Base-by-base conservation (phyloP, 1,140 invertebrate species). In the Camponotus pennsylvanicus region DNA sequence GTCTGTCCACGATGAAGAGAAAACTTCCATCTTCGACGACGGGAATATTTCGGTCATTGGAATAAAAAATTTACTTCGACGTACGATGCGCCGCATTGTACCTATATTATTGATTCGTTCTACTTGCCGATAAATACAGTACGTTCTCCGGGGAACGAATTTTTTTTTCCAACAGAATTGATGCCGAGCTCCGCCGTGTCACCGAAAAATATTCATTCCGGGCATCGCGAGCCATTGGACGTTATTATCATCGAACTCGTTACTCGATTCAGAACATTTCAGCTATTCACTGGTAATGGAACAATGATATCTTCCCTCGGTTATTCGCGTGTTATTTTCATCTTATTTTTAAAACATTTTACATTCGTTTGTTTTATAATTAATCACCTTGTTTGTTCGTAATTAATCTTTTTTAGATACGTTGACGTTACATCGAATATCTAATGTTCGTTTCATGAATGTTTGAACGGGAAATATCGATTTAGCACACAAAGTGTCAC, bases 181-280 rank as follows among this genome's bases (percentile, higher is more conserved):
- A 83, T 75, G 55, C 79, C 69, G 27, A 57, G 37, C 79, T 9
- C 32, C 27, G 27, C 11, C 3, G 40, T 37, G 79, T 83, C 69
- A 75, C 69, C 79, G 32, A 83, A 83, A 83, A 73, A 83, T 83
- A 83, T 83, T 83, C 69, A 75, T 83, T 63, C 27, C 40, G 49
- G n/a, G 13, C 79, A 55, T 49, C n/a, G 78, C 64, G 64, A 83
- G n/a, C 69, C 40, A 61, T 75, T 55, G 79, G 69, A 75, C 69
- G 69, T 75, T 75, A 75, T 83, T 83, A 83, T 83, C 79, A 37
- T 61, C 40, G 40, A 49, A 11, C 67, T 83, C 79, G 79, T 75
- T 73, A 75, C 27, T 63, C 79, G 67, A 73, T 27, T 37, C 49
- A 27, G 37, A 82, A 73, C 61, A 61, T 71, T 71, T 40, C 21